These are phyloP conservation scores for Acanthornis magna DNA, from an alignment of 2,797 vertebrate genomes.

Conservation along the genomic window DNA sequence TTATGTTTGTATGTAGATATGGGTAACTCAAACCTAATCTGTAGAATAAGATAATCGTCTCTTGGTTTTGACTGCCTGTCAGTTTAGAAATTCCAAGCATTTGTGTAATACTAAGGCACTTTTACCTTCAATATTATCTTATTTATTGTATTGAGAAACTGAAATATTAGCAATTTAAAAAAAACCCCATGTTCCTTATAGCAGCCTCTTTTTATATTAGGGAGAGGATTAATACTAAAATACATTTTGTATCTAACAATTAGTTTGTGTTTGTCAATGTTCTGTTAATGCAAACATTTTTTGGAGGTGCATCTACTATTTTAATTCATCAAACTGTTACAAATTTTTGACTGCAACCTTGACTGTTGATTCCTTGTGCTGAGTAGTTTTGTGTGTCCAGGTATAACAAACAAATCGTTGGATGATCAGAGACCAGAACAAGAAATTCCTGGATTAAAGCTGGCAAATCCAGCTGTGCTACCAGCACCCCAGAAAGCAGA, in stretches of 20 bases:
- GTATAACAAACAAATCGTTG: slow-evolving; percentile 18
- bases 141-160: not conserved
- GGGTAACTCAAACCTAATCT: not conserved
- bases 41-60: not conserved
- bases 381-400: slow-evolving; percentile 52
- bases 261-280: not conserved
- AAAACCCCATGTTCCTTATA: not conserved
- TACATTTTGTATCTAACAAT: not conserved
- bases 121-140: not conserved
- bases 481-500: slow-evolving; percentile 74
- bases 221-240: not conserved
- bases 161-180: not conserved
- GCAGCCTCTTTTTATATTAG: not conserved
- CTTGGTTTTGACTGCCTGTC: not conserved
- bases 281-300: not conserved
- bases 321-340: not conserved
- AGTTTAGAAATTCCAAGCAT: not conserved
- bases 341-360: not conserved
- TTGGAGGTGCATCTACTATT: not conserved
- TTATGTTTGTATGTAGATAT: not conserved
- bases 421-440: slow-evolving; percentile 56
- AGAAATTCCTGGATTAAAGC: slow-evolving; percentile 68
- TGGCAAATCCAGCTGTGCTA: slow-evolving; percentile 71
- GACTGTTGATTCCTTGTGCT: not conserved
- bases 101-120: not conserved